A percentile compares a stretch with the other conserved stretches of the same genome.
phyloP scores from a whole-genome alignment of 2,888 invertebrate species.

The Liopterus haemorrhoidalis region DNA sequence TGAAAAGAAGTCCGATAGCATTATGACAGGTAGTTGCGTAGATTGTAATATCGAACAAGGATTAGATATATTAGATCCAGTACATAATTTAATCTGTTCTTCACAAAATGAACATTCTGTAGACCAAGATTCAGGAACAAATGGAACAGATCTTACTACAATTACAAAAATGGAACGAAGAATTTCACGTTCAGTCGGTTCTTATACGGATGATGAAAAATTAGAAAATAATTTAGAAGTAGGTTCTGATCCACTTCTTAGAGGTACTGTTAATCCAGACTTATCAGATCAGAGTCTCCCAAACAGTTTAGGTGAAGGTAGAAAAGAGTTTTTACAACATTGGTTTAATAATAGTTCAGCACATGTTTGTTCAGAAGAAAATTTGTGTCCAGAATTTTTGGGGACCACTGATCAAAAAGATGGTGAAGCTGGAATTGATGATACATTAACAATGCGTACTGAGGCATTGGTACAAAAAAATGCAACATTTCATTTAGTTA shows the following conservation, averaged over 20 bases:
- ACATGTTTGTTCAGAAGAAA: constrained; percentile 37
- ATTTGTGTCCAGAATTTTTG: constrained; percentile 36
- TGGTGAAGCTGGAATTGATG: constrained; percentile 27
- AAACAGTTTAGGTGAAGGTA: constrained; percentile 27
- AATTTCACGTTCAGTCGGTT: constrained; percentile 39
- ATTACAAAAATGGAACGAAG: constrained; percentile 27
- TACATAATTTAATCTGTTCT: constrained; percentile 27
- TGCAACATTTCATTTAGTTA: constrained; percentile 44
- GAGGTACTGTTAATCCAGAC: constrained; percentile 21
- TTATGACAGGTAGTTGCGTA: constrained; percentile 14
- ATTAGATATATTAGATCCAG: constrained; percentile 40
- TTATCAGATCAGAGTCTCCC: constrained; percentile 21
- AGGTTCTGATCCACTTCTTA: constrained; percentile 38
- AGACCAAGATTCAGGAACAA: constrained; percentile 15
- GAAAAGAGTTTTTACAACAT: constrained; percentile 37
- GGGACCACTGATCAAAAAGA: constrained; percentile 27
- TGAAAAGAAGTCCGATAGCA: constrained; percentile 8
- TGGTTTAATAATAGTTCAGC: constrained; percentile 38
- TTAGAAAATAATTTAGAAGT: constrained; percentile 31
- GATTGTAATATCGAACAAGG: constrained; percentile 40
- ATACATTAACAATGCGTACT: constrained; percentile 41
- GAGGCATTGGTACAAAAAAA: constrained; percentile 39
- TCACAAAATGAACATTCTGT: constrained; percentile 21
- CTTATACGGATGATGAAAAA: constrained; percentile 37
- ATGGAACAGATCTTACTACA: constrained; percentile 20